Percentiles rank a stretch among this genome's conserved stretches.
These are phyloP conservation scores for Sphenopsis melanotis DNA, from an alignment of 2,797 vertebrate species.

Conservation along the genomic window DNA sequence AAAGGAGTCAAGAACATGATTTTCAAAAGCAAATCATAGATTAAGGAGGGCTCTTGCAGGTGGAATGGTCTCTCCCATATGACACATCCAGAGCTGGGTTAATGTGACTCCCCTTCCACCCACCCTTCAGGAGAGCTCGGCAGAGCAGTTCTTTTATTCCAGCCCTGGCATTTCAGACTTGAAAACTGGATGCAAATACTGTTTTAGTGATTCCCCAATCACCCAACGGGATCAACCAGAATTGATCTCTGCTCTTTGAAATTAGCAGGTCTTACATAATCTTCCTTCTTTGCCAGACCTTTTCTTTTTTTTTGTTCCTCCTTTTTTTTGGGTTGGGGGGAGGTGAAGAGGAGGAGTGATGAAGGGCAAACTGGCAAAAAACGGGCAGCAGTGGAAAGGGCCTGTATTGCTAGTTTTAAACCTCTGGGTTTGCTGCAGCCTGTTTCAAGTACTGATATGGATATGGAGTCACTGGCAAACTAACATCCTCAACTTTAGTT, in stretches of 20 bases:
- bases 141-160: constrained; percentile 5
- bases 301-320: background rate
- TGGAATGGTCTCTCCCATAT: background rate
- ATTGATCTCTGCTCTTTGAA: constrained; percentile 67
- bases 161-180: constrained; percentile 11
- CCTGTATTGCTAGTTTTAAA: background rate
- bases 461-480: constrained; percentile 47
- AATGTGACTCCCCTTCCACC: constrained; percentile 6
- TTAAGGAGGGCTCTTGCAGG: background rate
- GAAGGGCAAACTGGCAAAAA: background rate
- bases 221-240: constrained; percentile 56
- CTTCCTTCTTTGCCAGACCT: background rate
- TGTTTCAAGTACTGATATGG: constrained; percentile 19
- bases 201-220: constrained; percentile 31
- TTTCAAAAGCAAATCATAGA: background rate
- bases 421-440: background rate
- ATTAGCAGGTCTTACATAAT: constrained; percentile 41
- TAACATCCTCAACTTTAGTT: constrained; percentile 70
- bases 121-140: constrained; percentile 4
- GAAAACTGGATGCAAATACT: constrained; percentile 52
- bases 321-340: background rate
- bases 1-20: background rate
- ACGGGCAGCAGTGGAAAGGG: background rate
- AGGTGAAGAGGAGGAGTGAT: background rate
- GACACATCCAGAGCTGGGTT: constrained; percentile 11